Evolutionary conservation across 2,888 invertebrate genomes (phyloP).

Genomic region (Willowsia nigromaculata): DNA sequence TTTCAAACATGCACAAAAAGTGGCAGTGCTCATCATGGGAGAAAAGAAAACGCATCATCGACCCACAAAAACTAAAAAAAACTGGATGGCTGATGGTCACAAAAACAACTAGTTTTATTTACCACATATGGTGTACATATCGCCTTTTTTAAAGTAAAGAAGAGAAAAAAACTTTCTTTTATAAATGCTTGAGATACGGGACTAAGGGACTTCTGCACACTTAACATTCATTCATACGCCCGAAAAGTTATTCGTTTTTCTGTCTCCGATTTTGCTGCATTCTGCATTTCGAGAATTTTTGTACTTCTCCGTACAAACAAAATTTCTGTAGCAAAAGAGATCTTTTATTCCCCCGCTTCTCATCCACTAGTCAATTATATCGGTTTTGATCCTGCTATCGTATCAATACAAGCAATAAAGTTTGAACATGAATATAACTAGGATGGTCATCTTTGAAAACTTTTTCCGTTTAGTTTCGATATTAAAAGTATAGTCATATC

Average conservation of each 20-base stretch:
- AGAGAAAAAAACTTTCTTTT: background rate
- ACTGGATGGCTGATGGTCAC: background rate
- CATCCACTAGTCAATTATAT: background rate
- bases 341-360: background rate
- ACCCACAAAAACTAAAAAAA: background rate
- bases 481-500: too few species aligned
- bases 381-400: too few species aligned
- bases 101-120: background rate
- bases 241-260: background rate
- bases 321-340: too few species aligned
- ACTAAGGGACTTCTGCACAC: slow-evolving; percentile 41
- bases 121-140: too few species aligned
- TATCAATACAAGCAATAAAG: too few species aligned
- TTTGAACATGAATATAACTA: too few species aligned
- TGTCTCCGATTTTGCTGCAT: background rate
- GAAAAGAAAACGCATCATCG: slow-evolving; percentile 18
- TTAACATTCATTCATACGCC: background rate
- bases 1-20: background rate
- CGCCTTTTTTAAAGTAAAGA: too few species aligned
- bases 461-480: too few species aligned
- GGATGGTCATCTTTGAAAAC: too few species aligned
- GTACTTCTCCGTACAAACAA: too few species aligned
- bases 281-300: background rate
- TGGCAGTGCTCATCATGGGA: background rate
- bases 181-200: slow-evolving; percentile 29